phyloP scores from a whole-genome alignment of 2,888 invertebrate species.

The Thelaira solivaga region DNA sequence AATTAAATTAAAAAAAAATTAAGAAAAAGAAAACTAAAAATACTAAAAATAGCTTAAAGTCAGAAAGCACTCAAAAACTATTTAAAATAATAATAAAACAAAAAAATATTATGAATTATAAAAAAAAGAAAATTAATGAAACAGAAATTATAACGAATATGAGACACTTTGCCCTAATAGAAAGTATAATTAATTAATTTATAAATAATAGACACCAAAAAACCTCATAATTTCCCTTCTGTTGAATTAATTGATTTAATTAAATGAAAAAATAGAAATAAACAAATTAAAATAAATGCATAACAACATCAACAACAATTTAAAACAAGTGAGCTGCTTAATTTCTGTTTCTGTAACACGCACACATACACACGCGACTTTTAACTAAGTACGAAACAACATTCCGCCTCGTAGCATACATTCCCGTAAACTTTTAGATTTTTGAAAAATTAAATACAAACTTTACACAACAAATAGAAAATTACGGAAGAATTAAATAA shows the following conservation, averaged over 20 bases:
- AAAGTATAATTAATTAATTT: constrained; percentile 54
- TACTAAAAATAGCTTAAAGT: constrained; percentile 40
- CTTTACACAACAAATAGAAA: not conserved
- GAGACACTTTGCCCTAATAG: constrained; percentile 41
- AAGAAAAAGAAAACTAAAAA: constrained; percentile 42
- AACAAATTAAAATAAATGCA: too few relatives aligned
- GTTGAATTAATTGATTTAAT: constrained; percentile 1
- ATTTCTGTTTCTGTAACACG: too few relatives aligned
- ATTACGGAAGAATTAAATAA: constrained; percentile 15
- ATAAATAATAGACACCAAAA: too few relatives aligned
- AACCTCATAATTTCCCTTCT: constrained; percentile 56
- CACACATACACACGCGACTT: not conserved
- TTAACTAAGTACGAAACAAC: too few relatives aligned
- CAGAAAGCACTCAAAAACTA: constrained; percentile 36
- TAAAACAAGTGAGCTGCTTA: constrained; percentile 56
- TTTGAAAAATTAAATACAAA: constrained; percentile 13
- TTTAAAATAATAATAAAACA: constrained; percentile 14
- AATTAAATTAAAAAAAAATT: constrained; percentile 1
- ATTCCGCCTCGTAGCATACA: constrained; percentile 54
- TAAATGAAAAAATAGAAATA: constrained; percentile 16
- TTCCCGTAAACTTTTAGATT: constrained; percentile 34
- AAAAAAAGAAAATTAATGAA: constrained; percentile 48
- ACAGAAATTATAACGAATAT: constrained; percentile 5
- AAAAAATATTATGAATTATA: constrained; percentile 61
- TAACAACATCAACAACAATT: not conserved